Percentiles rank a stretch among this genome's conserved stretches.
These are phyloP conservation scores for Drosophila mimica DNA, from an alignment of 2,888 invertebrate genomes.

Conservation along the genomic window DNA sequence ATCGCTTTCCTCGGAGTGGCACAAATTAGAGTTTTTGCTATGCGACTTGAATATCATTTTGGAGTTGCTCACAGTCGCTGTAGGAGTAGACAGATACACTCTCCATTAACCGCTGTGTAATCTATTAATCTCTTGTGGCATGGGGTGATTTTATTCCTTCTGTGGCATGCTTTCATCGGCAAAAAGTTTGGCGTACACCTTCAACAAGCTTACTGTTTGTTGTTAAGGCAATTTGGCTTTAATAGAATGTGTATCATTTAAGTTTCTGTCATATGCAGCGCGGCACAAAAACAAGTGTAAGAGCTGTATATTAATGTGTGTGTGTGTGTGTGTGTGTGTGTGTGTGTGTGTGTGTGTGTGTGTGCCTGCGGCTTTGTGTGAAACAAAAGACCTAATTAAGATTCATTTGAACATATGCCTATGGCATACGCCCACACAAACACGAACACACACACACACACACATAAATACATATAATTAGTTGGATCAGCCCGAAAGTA, in stretches of 20 bases:
- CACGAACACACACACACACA: neutral
- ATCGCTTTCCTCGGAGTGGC: neutral
- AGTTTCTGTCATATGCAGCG: conserved; percentile 30
- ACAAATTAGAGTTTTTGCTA: neutral
- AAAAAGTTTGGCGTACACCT: conserved; percentile 2
- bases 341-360: conserved; percentile 3
- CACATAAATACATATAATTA: conserved; percentile 59
- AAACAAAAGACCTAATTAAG: conserved; percentile 64
- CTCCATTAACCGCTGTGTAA: neutral
- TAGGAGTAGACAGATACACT: neutral
- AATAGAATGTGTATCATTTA: conserved; percentile 15
- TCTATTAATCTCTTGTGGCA: neutral
- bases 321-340: neutral
- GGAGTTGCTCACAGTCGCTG: neutral
- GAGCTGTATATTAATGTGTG: neutral
- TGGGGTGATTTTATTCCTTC: neutral
- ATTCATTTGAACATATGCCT: conserved; percentile 65
- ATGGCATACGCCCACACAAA: conserved; percentile 21
- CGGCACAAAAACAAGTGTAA: neutral
- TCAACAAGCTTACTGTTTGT: neutral
- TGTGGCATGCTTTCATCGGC: neutral
- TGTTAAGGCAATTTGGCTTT: conserved; percentile 17
- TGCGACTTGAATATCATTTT: neutral
- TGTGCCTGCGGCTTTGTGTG: conserved; percentile 58
- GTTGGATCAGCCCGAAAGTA: conserved; percentile 60